Percentiles rank a stretch among this genome's conserved stretches.
Conservation (phyloP, 2,113 vertebrate species). For the Notothenia rossii region DNA sequence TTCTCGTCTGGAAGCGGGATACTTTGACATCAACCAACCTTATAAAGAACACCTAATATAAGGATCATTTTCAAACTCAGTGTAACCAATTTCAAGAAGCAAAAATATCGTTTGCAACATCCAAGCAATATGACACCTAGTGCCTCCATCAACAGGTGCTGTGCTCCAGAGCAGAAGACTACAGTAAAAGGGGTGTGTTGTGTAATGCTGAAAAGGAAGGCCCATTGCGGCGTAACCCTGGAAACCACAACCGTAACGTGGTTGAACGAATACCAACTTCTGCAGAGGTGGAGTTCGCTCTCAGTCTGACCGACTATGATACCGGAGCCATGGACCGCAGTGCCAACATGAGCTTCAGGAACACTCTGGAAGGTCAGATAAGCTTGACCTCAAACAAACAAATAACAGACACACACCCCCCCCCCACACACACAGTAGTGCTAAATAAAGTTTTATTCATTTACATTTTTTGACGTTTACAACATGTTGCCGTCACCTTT, state of each 20-base stretch:
- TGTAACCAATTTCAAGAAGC: not conserved
- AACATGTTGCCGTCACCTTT: not conserved
- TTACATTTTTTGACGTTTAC: too few species aligned
- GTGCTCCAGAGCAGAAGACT: constrained; percentile 89
- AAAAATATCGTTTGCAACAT: not conserved
- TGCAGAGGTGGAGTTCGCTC: constrained; percentile 91
- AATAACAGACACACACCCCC: not conserved
- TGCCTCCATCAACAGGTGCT: constrained; percentile 84
- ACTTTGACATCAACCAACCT: not conserved
- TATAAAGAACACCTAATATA: not conserved
- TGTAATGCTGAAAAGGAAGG: constrained; percentile 89
- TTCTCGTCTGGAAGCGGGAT: not conserved
- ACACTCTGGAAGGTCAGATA: constrained; percentile 92
- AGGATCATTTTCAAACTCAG: not conserved
- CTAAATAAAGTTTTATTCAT: too few species aligned
- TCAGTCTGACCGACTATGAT: constrained; percentile 90
- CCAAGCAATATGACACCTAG: not conserved
- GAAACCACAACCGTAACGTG: constrained; percentile 87
- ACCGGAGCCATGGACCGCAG: constrained; percentile 90
- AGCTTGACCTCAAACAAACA: constrained; percentile 27
- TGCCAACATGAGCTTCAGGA: constrained; percentile 97
- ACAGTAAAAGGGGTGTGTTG: constrained; percentile 86
- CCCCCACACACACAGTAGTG: too few species aligned
- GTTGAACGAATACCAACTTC: constrained; percentile 89
- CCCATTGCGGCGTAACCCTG: constrained; percentile 91